Evolutionary conservation across 2,113 vertebrate genomes (phyloP), one percentile per base, ranked within the genome.

Genomic region (Caranx melampygus): DNA sequence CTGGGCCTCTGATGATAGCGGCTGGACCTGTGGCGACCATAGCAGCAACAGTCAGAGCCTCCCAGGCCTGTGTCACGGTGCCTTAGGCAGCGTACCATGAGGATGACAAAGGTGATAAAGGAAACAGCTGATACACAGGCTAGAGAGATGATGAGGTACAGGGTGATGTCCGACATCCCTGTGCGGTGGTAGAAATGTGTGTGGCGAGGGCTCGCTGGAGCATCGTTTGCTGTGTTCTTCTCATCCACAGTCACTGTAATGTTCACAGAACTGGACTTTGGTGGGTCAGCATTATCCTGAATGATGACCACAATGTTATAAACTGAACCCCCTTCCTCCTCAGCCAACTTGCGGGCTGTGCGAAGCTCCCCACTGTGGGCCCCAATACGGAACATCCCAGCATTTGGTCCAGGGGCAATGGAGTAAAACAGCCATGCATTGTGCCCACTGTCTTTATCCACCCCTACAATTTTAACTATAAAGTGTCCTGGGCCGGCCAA

Each of bases 351-450:
- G 47, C 93, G 94, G 20, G 93, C 82, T 7, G 95, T 94, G 69
- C 94, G 94, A 54, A 97, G 95, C 87, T 97, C 96, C n/a, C 97
- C 97, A 0, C 88, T 96, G 88, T 93, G 95, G 1, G 78, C 91
- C 31, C 95, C 96, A 58, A 97, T 94, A 33, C 91, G 95, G 72
- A 98, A 97, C 81, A 95, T 94, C 33, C 91, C 88, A 26, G 92
- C 84, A 78, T 97, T 95, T 8, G 88, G 74, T 0, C 93, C 79
- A 11, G 95, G 94, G 63, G 90, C 83, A 13, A 97, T 94, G 81
- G 95, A 95, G 82, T 97, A 97, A 67, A 95, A 96, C 72, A 97
- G 87, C 96, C 96, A 97, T 2, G 96, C 96, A 13, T 97, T 97
- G 84, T 97, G 95, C 37, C 97, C 97, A 61, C 96, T 97, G 88